Evolutionary conservation across 2,797 vertebrate species (phyloP).

Genomic region (Coccyzus lansbergi): DNA sequence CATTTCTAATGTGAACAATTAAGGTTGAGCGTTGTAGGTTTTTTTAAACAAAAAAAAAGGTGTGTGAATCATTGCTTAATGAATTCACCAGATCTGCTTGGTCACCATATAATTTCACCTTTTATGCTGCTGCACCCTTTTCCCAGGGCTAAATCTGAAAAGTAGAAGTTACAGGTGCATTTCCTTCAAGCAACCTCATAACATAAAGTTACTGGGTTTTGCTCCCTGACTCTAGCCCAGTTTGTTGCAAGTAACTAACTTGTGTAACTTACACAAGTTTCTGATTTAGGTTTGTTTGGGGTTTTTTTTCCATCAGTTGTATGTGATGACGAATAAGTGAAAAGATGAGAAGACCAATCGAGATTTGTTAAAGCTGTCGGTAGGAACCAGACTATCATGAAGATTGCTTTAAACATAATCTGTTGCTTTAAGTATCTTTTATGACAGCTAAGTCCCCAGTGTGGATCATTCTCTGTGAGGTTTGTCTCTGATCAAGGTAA

Average conservation of each 20-base stretch:
- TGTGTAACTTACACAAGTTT: too few relatives aligned
- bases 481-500: neutral
- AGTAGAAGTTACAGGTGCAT: neutral
- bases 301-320: neutral
- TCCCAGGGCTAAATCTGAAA: neutral
- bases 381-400: neutral
- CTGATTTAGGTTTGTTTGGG: too few relatives aligned
- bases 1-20: conserved; percentile 29
- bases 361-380: neutral
- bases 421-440: neutral
- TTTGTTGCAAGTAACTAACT: neutral
- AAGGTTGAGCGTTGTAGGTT: neutral
- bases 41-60: neutral
- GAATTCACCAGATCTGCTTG: neutral
- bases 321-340: neutral
- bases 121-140: neutral
- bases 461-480: neutral
- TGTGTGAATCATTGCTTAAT: neutral
- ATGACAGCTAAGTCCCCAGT: neutral
- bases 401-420: neutral
- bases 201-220: neutral
- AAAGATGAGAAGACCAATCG: neutral
- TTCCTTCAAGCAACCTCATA: neutral
- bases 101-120: neutral
- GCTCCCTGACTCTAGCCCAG: neutral